A percentile compares a stretch with the other conserved stretches of the same genome.
Conservation (phyloP, 2,113 vertebrate genomes). For the Bubalus kerabau region DNA sequence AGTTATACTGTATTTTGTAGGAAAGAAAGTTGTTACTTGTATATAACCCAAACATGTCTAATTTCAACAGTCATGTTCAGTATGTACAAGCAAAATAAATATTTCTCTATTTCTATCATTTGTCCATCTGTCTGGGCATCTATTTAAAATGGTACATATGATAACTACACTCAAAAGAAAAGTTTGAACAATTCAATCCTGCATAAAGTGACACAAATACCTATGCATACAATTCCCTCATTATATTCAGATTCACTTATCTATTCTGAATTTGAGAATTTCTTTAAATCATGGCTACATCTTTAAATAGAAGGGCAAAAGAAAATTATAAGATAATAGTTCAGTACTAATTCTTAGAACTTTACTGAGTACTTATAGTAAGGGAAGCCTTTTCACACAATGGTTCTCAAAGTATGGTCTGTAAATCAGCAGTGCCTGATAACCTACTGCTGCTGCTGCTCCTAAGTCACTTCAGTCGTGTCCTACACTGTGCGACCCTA, state of each 20-base stretch:
- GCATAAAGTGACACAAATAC: background rate
- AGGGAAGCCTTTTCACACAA: background rate
- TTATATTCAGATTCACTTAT: background rate
- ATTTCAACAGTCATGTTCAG: background rate
- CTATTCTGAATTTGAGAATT: background rate
- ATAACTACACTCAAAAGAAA: background rate
- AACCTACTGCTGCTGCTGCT: background rate
- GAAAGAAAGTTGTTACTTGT: background rate
- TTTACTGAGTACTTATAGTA: background rate
- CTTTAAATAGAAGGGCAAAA: background rate
- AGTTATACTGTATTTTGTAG: background rate
- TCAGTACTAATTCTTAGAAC: background rate
- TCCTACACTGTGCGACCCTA: background rate
- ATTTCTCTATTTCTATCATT: background rate
- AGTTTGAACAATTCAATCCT: background rate
- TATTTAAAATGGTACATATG: background rate
- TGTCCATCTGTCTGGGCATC: background rate
- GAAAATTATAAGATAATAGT: background rate
- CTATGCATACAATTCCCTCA: background rate
- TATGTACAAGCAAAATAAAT: background rate
- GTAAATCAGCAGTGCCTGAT: background rate
- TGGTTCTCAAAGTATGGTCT: background rate
- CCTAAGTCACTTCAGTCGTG: rapidly evolving
- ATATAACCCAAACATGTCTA: background rate
- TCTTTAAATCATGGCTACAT: background rate